Evolutionary conservation across 2,888 invertebrate genomes (phyloP).

Genomic region (Dromius quadrimaculatus): DNA sequence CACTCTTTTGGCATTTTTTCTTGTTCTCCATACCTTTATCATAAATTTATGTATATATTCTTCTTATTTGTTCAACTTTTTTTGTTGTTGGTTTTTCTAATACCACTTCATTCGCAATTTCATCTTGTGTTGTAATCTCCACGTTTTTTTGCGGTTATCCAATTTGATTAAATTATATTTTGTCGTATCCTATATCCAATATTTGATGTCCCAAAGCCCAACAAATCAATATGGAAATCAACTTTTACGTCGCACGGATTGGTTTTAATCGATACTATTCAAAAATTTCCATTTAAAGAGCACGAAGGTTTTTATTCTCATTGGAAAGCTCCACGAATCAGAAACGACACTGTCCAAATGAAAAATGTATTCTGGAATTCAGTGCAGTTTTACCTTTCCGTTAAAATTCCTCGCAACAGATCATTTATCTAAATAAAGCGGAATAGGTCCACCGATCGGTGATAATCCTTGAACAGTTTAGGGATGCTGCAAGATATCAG

Average conservation of each 20-base stretch:
- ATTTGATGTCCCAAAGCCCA: too few species aligned
- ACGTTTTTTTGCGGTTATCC: too few species aligned
- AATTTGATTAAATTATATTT: too few species aligned
- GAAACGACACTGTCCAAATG: slow-evolving; percentile 38
- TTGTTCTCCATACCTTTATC: too few species aligned
- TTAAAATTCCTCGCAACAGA: slow-evolving; percentile 38
- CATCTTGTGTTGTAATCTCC: too few species aligned
- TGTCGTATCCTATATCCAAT: too few species aligned
- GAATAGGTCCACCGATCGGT: slow-evolving; percentile 12
- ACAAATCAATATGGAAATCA: too few species aligned
- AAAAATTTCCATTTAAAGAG: slow-evolving; percentile 37
- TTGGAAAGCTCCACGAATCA: slow-evolving; percentile 31
- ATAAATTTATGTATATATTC: too few species aligned
- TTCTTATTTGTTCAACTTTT: too few species aligned
- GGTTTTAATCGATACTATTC: slow-evolving; percentile 29
- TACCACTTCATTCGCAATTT: too few species aligned
- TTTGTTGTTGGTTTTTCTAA: too few species aligned
- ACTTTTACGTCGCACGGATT: neutral
- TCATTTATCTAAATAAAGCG: slow-evolving; percentile 50
- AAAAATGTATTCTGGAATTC: slow-evolving; percentile 41
- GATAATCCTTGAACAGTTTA: neutral
- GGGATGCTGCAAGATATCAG: slow-evolving; percentile 2
- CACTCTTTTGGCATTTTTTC: too few species aligned
- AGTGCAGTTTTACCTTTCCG: slow-evolving; percentile 39
- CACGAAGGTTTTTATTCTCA: neutral